phyloP scores from a whole-genome alignment of 2,888 invertebrate genomes.

The Yponomeuta sedellus region DNA sequence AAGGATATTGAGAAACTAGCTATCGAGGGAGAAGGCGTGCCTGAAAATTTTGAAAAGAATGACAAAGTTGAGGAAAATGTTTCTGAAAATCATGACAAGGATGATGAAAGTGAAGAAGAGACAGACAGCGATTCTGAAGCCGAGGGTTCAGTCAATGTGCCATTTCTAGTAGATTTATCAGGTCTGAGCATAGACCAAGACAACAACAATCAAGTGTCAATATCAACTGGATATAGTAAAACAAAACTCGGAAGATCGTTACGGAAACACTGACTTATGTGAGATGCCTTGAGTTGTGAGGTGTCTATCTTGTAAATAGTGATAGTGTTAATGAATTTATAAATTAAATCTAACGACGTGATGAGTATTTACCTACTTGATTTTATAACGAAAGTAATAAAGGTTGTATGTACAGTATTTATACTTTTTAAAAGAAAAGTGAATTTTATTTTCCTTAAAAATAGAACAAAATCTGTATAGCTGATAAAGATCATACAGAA shows the following conservation, averaged over 20 bases:
- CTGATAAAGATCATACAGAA: too few species aligned
- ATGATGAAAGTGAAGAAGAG: constrained; percentile 34
- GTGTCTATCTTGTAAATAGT: constrained; percentile 64
- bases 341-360: constrained; percentile 63
- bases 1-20: constrained; percentile 79
- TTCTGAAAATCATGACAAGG: constrained; percentile 55
- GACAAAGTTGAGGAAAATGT: constrained; percentile 42
- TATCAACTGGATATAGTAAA: constrained; percentile 73
- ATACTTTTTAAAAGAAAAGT: constrained; percentile 31
- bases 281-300: constrained; percentile 30
- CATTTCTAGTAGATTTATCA: constrained; percentile 70
- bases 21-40: constrained; percentile 68
- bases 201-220: constrained; percentile 59
- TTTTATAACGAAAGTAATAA: constrained; percentile 67
- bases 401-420: constrained; percentile 73
- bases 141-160: constrained; percentile 69
- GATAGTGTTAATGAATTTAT: constrained; percentile 62
- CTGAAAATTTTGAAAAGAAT: constrained; percentile 52
- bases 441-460: background rate
- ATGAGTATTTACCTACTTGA: constrained; percentile 50
- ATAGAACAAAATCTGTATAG: too few species aligned
- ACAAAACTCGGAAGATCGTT: constrained; percentile 68
- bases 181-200: constrained; percentile 57
- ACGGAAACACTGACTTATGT: constrained; percentile 51
- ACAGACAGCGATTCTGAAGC: constrained; percentile 42